Conservation (phyloP, 2,888 invertebrate species). For the Tiliacea aurago region DNA sequence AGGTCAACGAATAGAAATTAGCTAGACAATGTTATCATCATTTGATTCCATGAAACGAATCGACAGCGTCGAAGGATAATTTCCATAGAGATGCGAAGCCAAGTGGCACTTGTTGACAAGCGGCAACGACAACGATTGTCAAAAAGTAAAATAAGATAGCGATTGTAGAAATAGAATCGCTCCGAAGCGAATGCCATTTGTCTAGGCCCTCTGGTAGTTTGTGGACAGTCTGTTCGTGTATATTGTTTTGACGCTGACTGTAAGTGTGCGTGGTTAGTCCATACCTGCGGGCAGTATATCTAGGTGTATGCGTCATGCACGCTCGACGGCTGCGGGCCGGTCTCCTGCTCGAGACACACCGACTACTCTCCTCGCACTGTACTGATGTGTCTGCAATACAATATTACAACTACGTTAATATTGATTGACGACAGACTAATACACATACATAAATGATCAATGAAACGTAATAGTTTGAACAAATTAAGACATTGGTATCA, state of each 20-base stretch:
- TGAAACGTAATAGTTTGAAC: not conserved
- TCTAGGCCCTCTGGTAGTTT: too few species aligned
- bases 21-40: too few species aligned
- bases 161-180: too few species aligned
- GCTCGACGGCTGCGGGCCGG: slow-evolving; percentile 91
- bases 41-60: too few species aligned
- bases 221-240: not conserved
- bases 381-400: slow-evolving; percentile 96
- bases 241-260: slow-evolving; percentile 5
- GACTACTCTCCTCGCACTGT: slow-evolving; percentile 95
- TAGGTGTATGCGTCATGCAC: slow-evolving; percentile 98
- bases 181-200: too few species aligned
- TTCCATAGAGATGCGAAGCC: too few species aligned
- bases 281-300: slow-evolving; percentile 94
- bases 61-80: too few species aligned
- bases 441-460: not conserved
- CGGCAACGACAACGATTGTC: too few species aligned
- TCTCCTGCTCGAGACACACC: slow-evolving; percentile 86
- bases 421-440: slow-evolving; percentile 44
- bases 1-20: too few species aligned
- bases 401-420: slow-evolving; percentile 53
- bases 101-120: too few species aligned
- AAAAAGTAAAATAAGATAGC: too few species aligned
- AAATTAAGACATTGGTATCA: not conserved
- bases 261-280: not conserved